A percentile compares a stretch with the other conserved stretches of the same genome.
Evolutionary conservation across 2,113 vertebrate genomes (phyloP).

Genomic region (Mixornis gularis): DNA sequence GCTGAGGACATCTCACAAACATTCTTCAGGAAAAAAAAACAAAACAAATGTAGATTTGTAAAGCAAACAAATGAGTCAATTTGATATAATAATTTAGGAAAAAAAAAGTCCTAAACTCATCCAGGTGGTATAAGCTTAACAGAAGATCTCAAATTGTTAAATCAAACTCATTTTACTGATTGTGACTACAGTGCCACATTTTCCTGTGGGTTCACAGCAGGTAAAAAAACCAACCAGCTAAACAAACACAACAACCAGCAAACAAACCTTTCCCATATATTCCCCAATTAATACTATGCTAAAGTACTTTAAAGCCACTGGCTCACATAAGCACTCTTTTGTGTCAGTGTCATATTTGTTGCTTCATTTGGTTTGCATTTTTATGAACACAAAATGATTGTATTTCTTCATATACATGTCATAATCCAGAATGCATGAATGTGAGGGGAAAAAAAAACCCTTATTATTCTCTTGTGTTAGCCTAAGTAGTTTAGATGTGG

Average conservation of each 20-base stretch:
- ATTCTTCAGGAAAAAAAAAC: neutral
- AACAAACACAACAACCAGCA: neutral
- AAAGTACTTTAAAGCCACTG: neutral
- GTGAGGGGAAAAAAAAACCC: neutral
- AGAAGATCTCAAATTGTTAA: neutral
- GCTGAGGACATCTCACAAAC: neutral
- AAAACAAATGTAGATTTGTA: neutral
- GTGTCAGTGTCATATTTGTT: neutral
- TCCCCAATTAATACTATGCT: neutral
- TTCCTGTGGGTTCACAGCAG: neutral
- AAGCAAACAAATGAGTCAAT: neutral
- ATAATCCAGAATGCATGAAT: neutral
- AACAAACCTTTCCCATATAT: fast-evolving
- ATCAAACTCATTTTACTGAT: neutral
- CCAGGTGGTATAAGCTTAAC: neutral
- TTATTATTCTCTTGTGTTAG: neutral
- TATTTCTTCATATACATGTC: neutral
- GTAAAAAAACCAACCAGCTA: neutral
- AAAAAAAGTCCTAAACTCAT: neutral
- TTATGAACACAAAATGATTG: neutral
- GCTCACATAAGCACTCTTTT: neutral
- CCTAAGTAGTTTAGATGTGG: neutral
- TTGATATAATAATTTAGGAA: neutral
- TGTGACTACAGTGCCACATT: neutral
- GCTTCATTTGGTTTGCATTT: neutral